These are phyloP conservation scores for Lycocerus yunnanus DNA, from an alignment of 2,888 invertebrate species.

Conservation along the genomic window DNA sequence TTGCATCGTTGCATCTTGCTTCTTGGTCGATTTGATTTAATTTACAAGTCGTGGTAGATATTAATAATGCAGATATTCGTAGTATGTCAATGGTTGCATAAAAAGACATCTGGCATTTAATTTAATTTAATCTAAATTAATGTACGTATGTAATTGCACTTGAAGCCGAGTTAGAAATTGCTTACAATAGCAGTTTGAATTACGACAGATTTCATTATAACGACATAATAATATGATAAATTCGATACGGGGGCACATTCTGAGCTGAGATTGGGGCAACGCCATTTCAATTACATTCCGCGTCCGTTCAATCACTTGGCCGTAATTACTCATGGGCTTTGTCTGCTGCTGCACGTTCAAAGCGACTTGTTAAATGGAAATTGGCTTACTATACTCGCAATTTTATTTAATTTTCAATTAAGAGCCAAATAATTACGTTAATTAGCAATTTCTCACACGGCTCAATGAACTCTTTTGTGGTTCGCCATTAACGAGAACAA, in stretches of 20 bases:
- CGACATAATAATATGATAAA: constrained; percentile 22
- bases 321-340: constrained; percentile 22
- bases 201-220: constrained; percentile 21
- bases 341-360: constrained; percentile 8
- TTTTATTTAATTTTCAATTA: constrained; percentile 28
- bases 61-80: not conserved
- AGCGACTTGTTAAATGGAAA: constrained; percentile 23
- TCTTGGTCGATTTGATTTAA: not conserved
- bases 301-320: constrained; percentile 15
- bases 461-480: constrained; percentile 13
- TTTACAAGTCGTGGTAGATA: not conserved
- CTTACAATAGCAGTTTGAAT: constrained; percentile 14
- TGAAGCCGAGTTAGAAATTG: constrained; percentile 12
- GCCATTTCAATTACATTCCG: constrained; percentile 24
- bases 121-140: constrained; percentile 25
- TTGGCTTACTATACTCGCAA: constrained; percentile 10
- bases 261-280: constrained; percentile 12
- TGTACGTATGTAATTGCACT: constrained; percentile 14
- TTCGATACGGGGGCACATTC: constrained; percentile 20
- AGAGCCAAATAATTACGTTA: constrained; percentile 31
- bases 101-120: constrained; percentile 5
- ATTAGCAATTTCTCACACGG: constrained; percentile 31
- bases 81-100: not conserved
- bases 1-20: not conserved
- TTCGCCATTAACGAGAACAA: constrained; percentile 12